Evolutionary conservation across 2,888 invertebrate genomes (phyloP).

Genomic region (Xanthia icteritia): DNA sequence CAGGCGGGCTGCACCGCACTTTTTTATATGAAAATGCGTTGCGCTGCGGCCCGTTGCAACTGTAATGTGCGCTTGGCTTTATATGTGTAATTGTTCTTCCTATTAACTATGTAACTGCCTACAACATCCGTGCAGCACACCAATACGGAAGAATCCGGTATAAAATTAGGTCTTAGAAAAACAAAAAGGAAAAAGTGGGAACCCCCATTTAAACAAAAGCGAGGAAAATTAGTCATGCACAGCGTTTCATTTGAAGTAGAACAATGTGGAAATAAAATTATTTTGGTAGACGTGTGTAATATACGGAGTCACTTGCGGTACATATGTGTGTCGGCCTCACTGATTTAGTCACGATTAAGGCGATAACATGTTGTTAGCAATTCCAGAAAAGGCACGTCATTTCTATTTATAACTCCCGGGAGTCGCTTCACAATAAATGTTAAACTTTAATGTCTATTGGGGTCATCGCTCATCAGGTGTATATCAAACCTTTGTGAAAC

Average conservation of each 20-base stretch:
- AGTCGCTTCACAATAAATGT: conserved; percentile 2
- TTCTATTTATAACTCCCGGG: conserved; percentile 61
- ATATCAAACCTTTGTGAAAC: background rate
- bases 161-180: background rate
- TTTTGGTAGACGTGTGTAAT: conserved; percentile 19
- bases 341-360: conserved; percentile 65
- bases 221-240: conserved; percentile 33
- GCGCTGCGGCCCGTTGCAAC: background rate
- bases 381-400: conserved; percentile 65
- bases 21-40: background rate
- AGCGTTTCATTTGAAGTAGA: conserved; percentile 27
- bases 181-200: conserved; percentile 4
- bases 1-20: too few species aligned
- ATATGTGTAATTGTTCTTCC: background rate
- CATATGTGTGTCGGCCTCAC: conserved; percentile 33
- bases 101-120: too few species aligned
- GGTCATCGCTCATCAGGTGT: conserved; percentile 5
- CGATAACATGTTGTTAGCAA: conserved; percentile 53
- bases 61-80: background rate
- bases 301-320: conserved; percentile 15
- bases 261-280: conserved; percentile 43
- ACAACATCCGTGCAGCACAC: too few species aligned
- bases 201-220: conserved; percentile 18
- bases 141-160: background rate
- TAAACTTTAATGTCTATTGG: conserved; percentile 3